Percentiles rank a stretch among this genome's conserved stretches.
Conservation (phyloP, 1,140 invertebrate genomes). For the Campodea augens region DNA sequence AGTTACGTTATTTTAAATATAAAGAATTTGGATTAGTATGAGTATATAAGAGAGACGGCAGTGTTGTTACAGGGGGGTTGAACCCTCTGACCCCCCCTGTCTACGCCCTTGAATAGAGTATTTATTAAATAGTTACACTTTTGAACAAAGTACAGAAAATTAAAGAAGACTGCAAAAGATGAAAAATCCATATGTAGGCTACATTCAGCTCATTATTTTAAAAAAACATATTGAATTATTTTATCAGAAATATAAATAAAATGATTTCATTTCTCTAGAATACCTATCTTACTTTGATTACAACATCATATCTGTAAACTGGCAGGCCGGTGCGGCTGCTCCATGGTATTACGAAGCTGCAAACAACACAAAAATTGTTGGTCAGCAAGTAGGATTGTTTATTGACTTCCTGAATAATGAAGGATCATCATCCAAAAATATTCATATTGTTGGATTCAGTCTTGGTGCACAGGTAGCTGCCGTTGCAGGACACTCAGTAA, state of each 20-base stretch:
- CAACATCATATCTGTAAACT: conserved; percentile 11
- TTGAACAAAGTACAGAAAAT: too few relatives aligned
- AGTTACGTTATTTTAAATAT: too few relatives aligned
- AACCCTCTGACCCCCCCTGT: too few relatives aligned
- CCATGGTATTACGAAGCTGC: conserved; percentile 10
- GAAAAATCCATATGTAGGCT: too few relatives aligned
- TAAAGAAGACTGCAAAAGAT: too few relatives aligned
- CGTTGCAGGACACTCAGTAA: conserved; percentile 5
- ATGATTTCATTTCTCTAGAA: conserved; percentile 3
- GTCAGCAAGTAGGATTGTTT: conserved; percentile 4
- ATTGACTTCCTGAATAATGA: conserved; percentile 10
- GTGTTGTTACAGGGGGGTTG: too few relatives aligned
- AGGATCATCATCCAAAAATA: conserved; percentile 4
- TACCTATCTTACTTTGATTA: conserved; percentile 9
- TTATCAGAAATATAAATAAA: not conserved
- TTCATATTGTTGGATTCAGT: conserved; percentile 11
- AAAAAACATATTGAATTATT: too few relatives aligned
- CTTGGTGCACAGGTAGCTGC: conserved; percentile 12
- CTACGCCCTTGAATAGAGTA: too few relatives aligned
- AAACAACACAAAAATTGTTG: conserved; percentile 6
- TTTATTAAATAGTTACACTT: too few relatives aligned
- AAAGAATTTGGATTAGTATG: too few relatives aligned
- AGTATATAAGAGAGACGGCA: too few relatives aligned
- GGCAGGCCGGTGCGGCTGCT: conserved; percentile 8
- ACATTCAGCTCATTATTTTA: too few relatives aligned